Evolutionary conservation across 1,140 invertebrate genomes (phyloP).

Genomic region (Bombus sibiricus): DNA sequence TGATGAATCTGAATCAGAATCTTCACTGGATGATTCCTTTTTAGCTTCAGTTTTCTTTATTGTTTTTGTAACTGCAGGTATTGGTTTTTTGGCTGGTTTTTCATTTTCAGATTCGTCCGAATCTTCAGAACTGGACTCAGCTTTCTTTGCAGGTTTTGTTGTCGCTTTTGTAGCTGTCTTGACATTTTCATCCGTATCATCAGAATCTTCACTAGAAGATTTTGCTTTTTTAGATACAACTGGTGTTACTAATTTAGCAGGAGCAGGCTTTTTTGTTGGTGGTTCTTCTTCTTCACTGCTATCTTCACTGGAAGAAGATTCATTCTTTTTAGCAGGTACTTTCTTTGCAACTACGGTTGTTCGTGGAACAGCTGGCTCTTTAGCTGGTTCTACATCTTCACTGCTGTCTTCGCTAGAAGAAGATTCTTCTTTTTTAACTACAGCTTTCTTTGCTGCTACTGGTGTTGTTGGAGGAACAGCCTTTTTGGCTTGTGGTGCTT

Average conservation of each 20-base stretch:
- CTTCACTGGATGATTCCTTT: conserved; percentile 71
- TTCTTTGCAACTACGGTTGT: conserved; percentile 14
- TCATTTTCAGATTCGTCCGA: conserved; percentile 71
- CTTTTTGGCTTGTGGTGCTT: conserved; percentile 13
- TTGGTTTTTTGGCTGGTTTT: conserved; percentile 41
- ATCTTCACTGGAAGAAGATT: conserved; percentile 64
- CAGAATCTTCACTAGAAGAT: conserved; percentile 70
- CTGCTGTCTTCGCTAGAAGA: conserved; percentile 68
- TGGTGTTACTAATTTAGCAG: conserved; percentile 19
- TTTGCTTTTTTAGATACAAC: conserved; percentile 65
- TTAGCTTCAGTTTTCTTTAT: conserved; percentile 49
- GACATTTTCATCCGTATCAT: conserved; percentile 61
- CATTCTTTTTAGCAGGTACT: conserved; percentile 44
- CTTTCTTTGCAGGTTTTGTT: conserved; percentile 55
- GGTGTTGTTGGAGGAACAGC: background rate
- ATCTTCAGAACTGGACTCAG: conserved; percentile 75
- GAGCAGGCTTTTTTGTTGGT: conserved; percentile 42
- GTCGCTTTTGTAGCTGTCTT: conserved; percentile 19
- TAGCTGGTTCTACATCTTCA: conserved; percentile 59
- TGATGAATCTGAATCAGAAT: conserved; percentile 65
- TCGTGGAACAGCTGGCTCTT: background rate
- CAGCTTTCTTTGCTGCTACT: conserved; percentile 16
- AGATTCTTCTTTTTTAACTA: conserved; percentile 53
- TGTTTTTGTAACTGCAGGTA: conserved; percentile 27
- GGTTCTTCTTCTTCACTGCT: conserved; percentile 67